phyloP scores from a whole-genome alignment of 2,113 vertebrate species.

The Vulpes ferrilata region DNA sequence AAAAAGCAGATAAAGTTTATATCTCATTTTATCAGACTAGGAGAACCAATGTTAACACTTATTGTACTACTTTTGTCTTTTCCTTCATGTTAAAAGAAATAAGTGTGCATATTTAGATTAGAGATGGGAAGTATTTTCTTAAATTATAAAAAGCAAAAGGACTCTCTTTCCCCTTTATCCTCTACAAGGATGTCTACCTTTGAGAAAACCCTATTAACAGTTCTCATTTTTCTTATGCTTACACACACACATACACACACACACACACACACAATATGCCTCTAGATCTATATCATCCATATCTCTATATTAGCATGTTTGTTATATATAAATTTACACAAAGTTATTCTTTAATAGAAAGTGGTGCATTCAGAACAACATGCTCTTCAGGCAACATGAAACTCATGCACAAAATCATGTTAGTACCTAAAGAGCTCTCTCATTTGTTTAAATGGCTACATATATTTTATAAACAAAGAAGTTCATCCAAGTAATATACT shows the following conservation, averaged over 20 bases:
- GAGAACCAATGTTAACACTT: neutral
- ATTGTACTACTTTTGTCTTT: neutral
- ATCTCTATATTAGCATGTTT: neutral
- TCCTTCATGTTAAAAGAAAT: neutral
- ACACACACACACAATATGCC: neutral
- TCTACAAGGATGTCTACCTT: neutral
- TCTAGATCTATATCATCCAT: neutral
- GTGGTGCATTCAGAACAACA: neutral
- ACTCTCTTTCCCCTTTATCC: neutral
- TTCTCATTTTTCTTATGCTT: neutral
- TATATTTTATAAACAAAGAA: neutral
- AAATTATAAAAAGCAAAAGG: neutral
- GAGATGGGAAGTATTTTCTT: neutral
- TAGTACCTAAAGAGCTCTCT: neutral
- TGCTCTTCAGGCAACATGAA: neutral
- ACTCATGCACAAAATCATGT: neutral
- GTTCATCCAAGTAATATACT: neutral
- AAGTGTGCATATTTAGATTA: neutral
- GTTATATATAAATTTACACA: neutral
- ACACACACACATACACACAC: neutral
- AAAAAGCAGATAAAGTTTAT: slow-evolving; percentile 16
- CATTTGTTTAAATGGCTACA: neutral
- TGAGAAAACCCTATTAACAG: neutral
- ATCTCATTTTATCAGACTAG: neutral
- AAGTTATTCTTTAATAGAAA: neutral